Conservation (phyloP, 2,113 vertebrate genomes). For the Pao palembangensis region DNA sequence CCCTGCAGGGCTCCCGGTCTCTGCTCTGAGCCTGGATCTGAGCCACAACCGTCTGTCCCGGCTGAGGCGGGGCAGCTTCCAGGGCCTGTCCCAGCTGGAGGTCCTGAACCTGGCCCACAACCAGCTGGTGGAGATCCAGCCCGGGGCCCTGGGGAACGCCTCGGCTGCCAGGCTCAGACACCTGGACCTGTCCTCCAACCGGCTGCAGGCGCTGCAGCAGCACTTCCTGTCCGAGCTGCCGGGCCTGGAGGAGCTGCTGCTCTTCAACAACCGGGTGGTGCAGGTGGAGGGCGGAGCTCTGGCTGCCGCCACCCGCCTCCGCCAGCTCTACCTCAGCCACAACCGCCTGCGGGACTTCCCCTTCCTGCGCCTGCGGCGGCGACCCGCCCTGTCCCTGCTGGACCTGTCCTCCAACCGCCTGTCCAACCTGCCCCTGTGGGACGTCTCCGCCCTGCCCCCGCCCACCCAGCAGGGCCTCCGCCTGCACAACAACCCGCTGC, state of each 20-base stretch:
- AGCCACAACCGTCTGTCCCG: slow-evolving; percentile 82
- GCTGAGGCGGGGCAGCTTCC: slow-evolving; percentile 75
- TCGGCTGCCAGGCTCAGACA: slow-evolving; percentile 68
- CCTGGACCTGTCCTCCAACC: slow-evolving; percentile 94
- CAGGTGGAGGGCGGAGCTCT: slow-evolving; percentile 80
- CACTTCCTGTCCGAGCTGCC: slow-evolving; percentile 81
- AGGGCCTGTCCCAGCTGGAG: slow-evolving; percentile 75
- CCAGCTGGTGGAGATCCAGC: slow-evolving; percentile 69
- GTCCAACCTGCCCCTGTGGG: slow-evolving; percentile 79
- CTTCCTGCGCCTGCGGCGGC: slow-evolving; percentile 79
- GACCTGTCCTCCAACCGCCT: slow-evolving; percentile 92
- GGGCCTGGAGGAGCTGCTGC: slow-evolving; percentile 85
- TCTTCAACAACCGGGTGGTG: slow-evolving; percentile 85
- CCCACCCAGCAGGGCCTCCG: slow-evolving; percentile 81
- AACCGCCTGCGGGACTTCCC: slow-evolving; percentile 89
- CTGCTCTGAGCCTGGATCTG: slow-evolving; percentile 82
- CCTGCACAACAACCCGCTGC: slow-evolving; percentile 90
- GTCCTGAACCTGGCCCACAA: slow-evolving; percentile 84
- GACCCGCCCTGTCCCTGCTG: slow-evolving; percentile 79
- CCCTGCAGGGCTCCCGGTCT: slow-evolving; percentile 74
- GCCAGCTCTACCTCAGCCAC: slow-evolving; percentile 88
- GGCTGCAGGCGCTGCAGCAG: slow-evolving; percentile 69
- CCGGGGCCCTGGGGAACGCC: slow-evolving; percentile 77
- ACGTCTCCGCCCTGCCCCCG: slow-evolving; percentile 73
- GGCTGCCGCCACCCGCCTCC: slow-evolving; percentile 62